A percentile compares a stretch with the other conserved stretches of the same genome.
Conservation (phyloP, 2,113 vertebrate species). For the Gavia stellata region DNA sequence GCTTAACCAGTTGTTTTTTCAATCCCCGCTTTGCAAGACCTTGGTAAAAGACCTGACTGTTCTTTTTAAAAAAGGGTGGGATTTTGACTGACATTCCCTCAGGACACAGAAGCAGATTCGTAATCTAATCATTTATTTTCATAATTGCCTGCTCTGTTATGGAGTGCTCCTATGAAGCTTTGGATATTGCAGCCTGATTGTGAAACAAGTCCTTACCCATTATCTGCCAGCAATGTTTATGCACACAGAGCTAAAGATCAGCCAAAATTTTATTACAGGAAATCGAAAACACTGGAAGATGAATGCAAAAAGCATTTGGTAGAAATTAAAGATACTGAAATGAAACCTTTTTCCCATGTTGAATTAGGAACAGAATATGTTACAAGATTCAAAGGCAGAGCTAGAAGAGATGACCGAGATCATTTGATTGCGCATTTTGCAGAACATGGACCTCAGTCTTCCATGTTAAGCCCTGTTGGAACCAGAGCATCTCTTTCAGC, state of each 20-base stretch:
- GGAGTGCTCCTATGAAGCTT: slow-evolving; percentile 11
- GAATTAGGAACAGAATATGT: neutral
- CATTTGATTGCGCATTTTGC: neutral
- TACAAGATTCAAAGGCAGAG: neutral
- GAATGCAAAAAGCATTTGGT: slow-evolving; percentile 3
- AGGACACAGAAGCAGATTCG: neutral
- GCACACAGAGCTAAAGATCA: slow-evolving; percentile 1
- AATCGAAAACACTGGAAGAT: slow-evolving; percentile 5
- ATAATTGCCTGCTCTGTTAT: neutral
- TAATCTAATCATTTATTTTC: slow-evolving; percentile 5
- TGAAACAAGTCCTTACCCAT: neutral
- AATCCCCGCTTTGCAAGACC: neutral
- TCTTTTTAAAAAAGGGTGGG: neutral
- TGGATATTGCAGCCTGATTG: neutral
- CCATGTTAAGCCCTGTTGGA: neutral
- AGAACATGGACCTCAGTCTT: neutral
- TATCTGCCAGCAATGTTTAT: neutral
- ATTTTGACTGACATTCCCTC: neutral
- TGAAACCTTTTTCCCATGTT: neutral
- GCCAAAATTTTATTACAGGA: slow-evolving; percentile 36
- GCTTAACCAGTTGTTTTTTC: neutral
- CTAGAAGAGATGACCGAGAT: neutral
- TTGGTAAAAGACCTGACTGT: neutral
- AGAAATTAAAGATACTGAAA: neutral
- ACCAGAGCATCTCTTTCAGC: neutral